Evolutionary conservation across 2,113 vertebrate species (phyloP), one percentile per base, ranked within the genome.

Genomic region (Pseudorectes ferrugineus): DNA sequence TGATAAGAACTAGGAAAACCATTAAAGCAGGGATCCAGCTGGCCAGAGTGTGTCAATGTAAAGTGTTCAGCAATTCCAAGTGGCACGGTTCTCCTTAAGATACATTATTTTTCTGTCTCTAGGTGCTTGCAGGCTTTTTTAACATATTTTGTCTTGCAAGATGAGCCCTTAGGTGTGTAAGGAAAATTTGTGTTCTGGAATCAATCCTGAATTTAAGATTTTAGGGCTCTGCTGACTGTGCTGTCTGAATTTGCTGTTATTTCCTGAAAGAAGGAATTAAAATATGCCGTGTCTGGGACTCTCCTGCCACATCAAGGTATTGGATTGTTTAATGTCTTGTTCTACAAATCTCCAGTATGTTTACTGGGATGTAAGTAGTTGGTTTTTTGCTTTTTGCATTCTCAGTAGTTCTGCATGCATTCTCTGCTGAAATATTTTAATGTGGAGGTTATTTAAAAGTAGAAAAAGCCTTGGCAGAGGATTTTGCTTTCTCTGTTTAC

Each of bases 401-500:
- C 82, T 55, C 31, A 6, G 11, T 58, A 36, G 31, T 84, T 88
- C 54, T 58, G 14, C 29, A 5, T 25, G 6, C 61, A 5, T 72
- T 48, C 35, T 89, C 26, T 70, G 35, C 78, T 38, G 46, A 72
- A 90, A n/a, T 80, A 51, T 71, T 73, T 55, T 36, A 83, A 70
- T 55, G 1, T 29, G 67, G 78, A 61, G 33, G 62, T 93, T 93
- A 58, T 76, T 92, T 93, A 83, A 85, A 93, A 77, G 79, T 84
- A 77, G 58, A 67, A 55, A 4, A 33, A 62, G 51, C 85, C 72
- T 88, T 70, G 79, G 73, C 88, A 79, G 88, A 86, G 72, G 88
- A 58, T 94, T 96, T 92, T 1, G 9, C 76, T 88, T 77, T 49
- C 79, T 76, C 75, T 88, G 90, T 89, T 95, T 88, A 92, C 77